These are phyloP conservation scores for Odiellus spinosus DNA, from an alignment of 2,888 invertebrate species.

Conservation along the genomic window DNA sequence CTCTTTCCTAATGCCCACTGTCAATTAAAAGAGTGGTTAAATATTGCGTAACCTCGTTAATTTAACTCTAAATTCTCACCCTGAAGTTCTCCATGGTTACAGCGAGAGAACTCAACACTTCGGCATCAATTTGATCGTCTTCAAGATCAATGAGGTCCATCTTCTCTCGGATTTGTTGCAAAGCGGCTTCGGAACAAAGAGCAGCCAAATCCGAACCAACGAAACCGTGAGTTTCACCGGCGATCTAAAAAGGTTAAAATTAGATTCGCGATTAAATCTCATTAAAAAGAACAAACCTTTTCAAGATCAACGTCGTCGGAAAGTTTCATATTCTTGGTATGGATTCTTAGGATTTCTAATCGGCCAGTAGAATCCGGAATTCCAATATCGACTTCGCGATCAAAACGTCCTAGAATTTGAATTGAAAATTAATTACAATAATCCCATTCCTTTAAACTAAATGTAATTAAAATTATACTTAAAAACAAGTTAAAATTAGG, in stretches of 20 bases:
- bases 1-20: constrained; percentile 98
- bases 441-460: not conserved
- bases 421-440: not conserved
- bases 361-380: constrained; percentile 97
- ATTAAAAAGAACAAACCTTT: constrained; percentile 41
- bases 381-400: constrained; percentile 97
- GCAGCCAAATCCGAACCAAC: constrained; percentile 98
- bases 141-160: constrained; percentile 99
- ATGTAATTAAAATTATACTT: too few relatives aligned
- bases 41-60: not conserved
- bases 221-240: constrained; percentile 95
- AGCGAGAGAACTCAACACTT: constrained; percentile 85
- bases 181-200: constrained; percentile 91
- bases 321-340: constrained; percentile 99
- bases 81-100: constrained; percentile 98
- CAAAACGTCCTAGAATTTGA: constrained; percentile 52
- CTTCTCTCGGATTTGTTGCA: constrained; percentile 98
- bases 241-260: constrained; percentile 42
- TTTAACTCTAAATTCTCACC: constrained; percentile 34
- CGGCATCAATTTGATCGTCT: constrained; percentile 97
- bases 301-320: constrained; percentile 95
- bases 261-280: not conserved
- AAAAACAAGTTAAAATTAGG: too few relatives aligned
- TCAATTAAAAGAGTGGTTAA: constrained; percentile 17
- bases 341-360: constrained; percentile 89